These are phyloP conservation scores for Nebria salina DNA, from an alignment of 2,888 invertebrate genomes.

Conservation along the genomic window DNA sequence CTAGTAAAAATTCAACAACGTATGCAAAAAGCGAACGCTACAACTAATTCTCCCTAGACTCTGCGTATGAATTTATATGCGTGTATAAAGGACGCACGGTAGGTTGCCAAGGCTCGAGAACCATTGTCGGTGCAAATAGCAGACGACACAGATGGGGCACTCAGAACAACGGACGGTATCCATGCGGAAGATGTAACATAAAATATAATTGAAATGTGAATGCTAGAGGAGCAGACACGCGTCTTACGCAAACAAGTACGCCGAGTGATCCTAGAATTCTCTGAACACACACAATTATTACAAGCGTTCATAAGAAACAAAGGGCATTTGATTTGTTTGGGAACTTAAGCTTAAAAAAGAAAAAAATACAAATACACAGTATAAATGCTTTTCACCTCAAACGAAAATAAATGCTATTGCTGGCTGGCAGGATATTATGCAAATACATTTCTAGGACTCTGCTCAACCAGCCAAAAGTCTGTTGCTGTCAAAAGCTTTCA, in stretches of 20 bases:
- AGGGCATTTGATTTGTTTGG: background rate
- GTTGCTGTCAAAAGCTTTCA: too few relatives aligned
- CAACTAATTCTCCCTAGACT: background rate
- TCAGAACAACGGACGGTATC: slow-evolving; percentile 53
- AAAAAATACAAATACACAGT: background rate
- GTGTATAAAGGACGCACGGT: background rate
- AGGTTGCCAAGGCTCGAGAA: slow-evolving; percentile 5
- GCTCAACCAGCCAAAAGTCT: too few relatives aligned
- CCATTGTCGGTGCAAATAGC: slow-evolving; percentile 51
- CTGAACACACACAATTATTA: slow-evolving; percentile 11
- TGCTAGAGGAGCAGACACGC: slow-evolving; percentile 52
- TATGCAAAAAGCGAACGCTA: too few relatives aligned
- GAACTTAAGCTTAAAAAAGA: background rate
- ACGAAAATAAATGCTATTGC: too few relatives aligned
- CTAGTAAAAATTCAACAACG: too few relatives aligned
- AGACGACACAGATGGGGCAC: slow-evolving; percentile 56
- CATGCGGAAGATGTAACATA: slow-evolving; percentile 59
- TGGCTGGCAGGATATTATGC: too few relatives aligned
- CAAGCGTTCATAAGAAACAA: background rate
- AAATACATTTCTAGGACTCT: too few relatives aligned
- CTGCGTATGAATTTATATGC: background rate
- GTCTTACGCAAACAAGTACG: slow-evolving; percentile 48
- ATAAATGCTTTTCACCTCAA: too few relatives aligned
- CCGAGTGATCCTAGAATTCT: slow-evolving; percentile 40
- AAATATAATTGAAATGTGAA: slow-evolving; percentile 59